These are phyloP conservation scores for Vultur gryphus DNA, from an alignment of 2,797 vertebrate genomes.

Conservation along the genomic window DNA sequence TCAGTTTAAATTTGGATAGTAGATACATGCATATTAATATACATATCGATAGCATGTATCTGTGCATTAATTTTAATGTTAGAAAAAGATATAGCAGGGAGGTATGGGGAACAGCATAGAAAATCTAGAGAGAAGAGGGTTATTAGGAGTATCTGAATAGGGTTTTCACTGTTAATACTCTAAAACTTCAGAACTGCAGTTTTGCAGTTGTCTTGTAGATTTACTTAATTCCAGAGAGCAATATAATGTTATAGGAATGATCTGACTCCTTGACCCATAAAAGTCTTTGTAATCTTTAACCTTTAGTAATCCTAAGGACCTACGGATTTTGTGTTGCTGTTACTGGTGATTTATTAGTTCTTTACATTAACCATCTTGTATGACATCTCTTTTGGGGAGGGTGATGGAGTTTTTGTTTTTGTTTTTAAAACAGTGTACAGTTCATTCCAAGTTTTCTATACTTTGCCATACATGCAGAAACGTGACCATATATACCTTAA, in stretches of 20 bases:
- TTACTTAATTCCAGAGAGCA: background rate
- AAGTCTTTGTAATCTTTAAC: background rate
- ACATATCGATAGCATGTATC: background rate
- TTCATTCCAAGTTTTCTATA: background rate
- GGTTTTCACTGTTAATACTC: background rate
- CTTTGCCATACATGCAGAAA: background rate
- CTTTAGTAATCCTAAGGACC: background rate
- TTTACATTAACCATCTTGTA: background rate
- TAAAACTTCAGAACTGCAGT: background rate
- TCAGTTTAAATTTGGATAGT: background rate
- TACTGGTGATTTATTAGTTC: background rate
- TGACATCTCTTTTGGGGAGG: background rate
- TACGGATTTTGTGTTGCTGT: background rate
- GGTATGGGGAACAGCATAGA: background rate
- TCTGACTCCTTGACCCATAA: background rate
- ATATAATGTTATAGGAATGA: background rate
- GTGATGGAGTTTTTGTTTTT: background rate
- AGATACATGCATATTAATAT: background rate
- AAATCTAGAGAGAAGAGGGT: background rate
- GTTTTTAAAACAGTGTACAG: background rate
- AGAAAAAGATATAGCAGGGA: background rate
- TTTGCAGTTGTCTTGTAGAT: background rate
- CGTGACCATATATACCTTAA: background rate
- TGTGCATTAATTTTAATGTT: background rate
- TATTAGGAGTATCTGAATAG: background rate